These are phyloP conservation scores for Nysson spinosus DNA, from an alignment of 2,888 invertebrate genomes.

Conservation along the genomic window DNA sequence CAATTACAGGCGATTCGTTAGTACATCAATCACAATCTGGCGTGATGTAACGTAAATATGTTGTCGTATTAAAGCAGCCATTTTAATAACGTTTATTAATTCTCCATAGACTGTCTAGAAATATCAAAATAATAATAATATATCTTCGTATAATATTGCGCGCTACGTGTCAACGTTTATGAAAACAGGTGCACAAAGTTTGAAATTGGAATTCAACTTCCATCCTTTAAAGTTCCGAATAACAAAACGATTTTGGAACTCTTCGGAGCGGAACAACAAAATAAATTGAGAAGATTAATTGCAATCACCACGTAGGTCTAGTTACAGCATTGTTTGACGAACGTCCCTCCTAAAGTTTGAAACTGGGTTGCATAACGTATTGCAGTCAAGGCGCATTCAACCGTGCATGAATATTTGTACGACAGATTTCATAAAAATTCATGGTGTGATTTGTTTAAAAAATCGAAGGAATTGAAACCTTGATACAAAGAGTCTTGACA, in stretches of 20 bases:
- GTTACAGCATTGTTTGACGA: constrained; percentile 60
- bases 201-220: too few relatives aligned
- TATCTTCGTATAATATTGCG: too few relatives aligned
- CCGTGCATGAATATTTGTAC: constrained; percentile 14
- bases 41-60: too few relatives aligned
- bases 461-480: background rate
- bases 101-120: too few relatives aligned
- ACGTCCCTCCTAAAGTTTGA: constrained; percentile 52
- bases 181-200: too few relatives aligned
- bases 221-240: background rate
- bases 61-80: too few relatives aligned
- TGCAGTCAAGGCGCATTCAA: constrained; percentile 16
- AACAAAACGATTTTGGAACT: constrained; percentile 17
- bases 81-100: too few relatives aligned
- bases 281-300: constrained; percentile 57
- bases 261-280: constrained; percentile 31
- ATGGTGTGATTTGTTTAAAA: background rate
- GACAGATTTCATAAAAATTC: constrained; percentile 6
- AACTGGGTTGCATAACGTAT: constrained; percentile 57
- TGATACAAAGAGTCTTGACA: too few relatives aligned
- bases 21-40: too few relatives aligned
- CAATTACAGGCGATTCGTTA: too few relatives aligned
- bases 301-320: constrained; percentile 57
- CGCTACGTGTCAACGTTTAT: too few relatives aligned
- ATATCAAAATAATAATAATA: too few relatives aligned